phyloP scores from a whole-genome alignment of 2,113 vertebrate species.

The Actenoides hombroni region DNA sequence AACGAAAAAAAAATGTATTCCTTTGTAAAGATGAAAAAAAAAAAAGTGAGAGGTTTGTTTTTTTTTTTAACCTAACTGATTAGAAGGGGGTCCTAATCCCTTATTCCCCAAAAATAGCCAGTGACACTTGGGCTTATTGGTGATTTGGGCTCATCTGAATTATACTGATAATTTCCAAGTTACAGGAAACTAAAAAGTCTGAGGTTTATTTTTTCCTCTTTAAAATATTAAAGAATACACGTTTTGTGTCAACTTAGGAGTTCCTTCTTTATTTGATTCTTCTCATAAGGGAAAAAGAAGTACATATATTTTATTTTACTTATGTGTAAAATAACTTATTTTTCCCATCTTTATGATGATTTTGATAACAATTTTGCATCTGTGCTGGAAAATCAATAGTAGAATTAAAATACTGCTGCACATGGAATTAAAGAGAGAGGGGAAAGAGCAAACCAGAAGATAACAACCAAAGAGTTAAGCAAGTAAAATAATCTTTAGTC shows the following conservation, averaged over 20 bases:
- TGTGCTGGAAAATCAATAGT: background rate
- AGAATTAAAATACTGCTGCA: background rate
- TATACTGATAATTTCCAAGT: constrained; percentile 73
- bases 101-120: constrained; percentile 71
- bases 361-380: background rate
- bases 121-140: constrained; percentile 69
- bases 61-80: constrained; percentile 35
- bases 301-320: background rate
- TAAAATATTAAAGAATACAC: background rate
- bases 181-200: constrained; percentile 14
- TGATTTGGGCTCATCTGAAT: constrained; percentile 75
- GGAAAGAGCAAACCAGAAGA: background rate
- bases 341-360: background rate
- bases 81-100: background rate
- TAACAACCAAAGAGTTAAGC: background rate
- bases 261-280: background rate
- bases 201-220: background rate
- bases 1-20: constrained; percentile 65
- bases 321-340: background rate
- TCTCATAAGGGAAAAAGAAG: background rate
- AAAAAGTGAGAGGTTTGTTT: constrained; percentile 59
- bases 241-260: background rate
- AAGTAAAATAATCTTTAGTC: background rate
- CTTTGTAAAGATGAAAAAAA: constrained; percentile 52
- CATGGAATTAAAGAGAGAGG: background rate